Percentiles rank a stretch among this genome's conserved stretches.
Evolutionary conservation across 2,888 invertebrate genomes (phyloP).

Genomic region (Petrolisthes manimaculis): DNA sequence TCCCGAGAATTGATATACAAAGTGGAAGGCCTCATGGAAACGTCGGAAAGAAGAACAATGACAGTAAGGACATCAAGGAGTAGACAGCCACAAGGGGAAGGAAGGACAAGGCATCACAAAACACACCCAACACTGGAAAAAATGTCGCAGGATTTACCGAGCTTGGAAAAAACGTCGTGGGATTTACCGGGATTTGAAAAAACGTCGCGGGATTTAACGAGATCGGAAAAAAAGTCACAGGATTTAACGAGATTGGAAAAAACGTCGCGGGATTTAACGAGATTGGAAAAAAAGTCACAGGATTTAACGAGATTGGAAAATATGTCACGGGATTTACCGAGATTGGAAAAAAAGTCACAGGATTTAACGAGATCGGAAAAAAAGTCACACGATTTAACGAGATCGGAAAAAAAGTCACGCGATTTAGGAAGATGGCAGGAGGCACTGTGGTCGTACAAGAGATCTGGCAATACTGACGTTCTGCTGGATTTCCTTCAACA

Average conservation of each 20-base stretch:
- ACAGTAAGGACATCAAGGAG: neutral
- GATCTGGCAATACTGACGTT: constrained; percentile 2
- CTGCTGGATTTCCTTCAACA: constrained; percentile 5
- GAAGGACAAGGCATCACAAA: neutral
- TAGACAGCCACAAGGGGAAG: neutral
- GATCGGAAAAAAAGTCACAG: too few species aligned
- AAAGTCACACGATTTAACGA: too few species aligned
- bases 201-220: too few species aligned
- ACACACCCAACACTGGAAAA: neutral
- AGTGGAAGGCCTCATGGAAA: constrained; percentile 14
- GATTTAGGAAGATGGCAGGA: constrained; percentile 19
- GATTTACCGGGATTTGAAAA: too few species aligned
- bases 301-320: too few species aligned
- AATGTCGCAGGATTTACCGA: neutral
- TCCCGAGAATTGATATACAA: constrained; percentile 27
- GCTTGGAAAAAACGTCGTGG: neutral
- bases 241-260: too few species aligned
- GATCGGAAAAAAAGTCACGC: neutral
- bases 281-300: too few species aligned
- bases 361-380: neutral
- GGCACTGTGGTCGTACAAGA: constrained; percentile 1
- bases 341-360: too few species aligned
- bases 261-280: too few species aligned
- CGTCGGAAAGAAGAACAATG: constrained; percentile 26
- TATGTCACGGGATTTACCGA: too few species aligned